Base-by-base conservation (phyloP, 2,113 vertebrate species). In the Meles meles region DNA sequence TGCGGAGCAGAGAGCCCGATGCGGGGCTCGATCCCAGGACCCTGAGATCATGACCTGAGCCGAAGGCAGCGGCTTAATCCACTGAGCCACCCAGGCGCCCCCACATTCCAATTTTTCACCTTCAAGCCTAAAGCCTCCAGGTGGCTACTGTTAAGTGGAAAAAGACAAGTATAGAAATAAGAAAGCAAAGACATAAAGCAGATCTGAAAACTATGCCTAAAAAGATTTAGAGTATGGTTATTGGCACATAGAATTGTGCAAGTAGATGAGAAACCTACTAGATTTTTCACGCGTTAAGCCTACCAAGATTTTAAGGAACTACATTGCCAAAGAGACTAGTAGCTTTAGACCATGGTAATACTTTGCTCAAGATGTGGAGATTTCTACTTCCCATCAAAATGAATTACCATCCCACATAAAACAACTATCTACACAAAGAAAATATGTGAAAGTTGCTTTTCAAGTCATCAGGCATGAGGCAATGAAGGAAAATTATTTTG, bases 161-260 rank as follows among this genome's bases (percentile, higher is more conserved):
- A 88, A 93, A 74, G 34, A 86, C 65, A 86, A 59, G 27, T 15
- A 0, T 42, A 65, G 31, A 86, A 81, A 85, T 47, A 71, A 90
- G 87, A 59, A 52, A 76, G 34, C 86, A 90, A 87, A 93, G 37
- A 90, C 79, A 95, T 25, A 86, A 90, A 89, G 42, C 23, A 79
- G 72, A 90, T 81, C 47, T 86, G 65, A 67, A 89, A 65, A 90
- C 11, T 18, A 18, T 72, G 63, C 44, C 42, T 74, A 82, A 29
- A 86, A 86, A 57, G 49, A 74, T 49, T 74, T 76, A 90, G 31
- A 74, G 57, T 67, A 23, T 57, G 37, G 61, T 81, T 47, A 89
- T 12, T 39, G 63, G 37, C 63, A 93, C 11, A 29, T 23, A 55
- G 63, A 77, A 74, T 44, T 29, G 20, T 57, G 44, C 25, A 65